These are phyloP conservation scores for Stegodyphus dumicola DNA, from an alignment of 1,140 invertebrate genomes.

Conservation along the genomic window DNA sequence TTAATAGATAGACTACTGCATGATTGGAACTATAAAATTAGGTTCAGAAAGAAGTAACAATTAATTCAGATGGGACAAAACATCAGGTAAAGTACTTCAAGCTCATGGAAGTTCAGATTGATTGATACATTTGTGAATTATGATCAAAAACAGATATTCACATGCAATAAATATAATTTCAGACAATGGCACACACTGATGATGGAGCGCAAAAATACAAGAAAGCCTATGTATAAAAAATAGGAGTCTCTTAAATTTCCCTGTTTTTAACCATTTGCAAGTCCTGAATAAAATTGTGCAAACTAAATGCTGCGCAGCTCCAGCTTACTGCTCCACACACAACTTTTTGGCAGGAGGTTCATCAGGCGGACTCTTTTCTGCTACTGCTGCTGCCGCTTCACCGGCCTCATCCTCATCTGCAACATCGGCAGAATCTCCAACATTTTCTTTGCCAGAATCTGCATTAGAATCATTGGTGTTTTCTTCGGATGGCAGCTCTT, in stretches of 20 bases:
- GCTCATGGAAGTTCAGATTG: not conserved
- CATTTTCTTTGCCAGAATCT: constrained; percentile 56
- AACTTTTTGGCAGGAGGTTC: constrained; percentile 57
- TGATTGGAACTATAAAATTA: no score
- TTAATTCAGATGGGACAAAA: no score
- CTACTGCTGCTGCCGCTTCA: not conserved
- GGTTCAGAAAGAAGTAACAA: no score
- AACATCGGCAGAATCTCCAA: constrained; percentile 36
- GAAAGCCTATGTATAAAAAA: constrained; percentile 61
- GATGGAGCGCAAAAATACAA: constrained; percentile 60
- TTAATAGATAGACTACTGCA: no score
- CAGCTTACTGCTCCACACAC: constrained; percentile 51
- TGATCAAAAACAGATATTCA: constrained; percentile 7
- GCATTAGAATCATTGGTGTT: constrained; percentile 59
- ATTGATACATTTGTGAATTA: constrained; percentile 1
- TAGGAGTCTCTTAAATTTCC: constrained; percentile 60
- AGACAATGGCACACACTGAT: constrained; percentile 61
- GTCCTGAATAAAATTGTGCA: constrained; percentile 61
- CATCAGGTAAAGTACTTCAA: no score
- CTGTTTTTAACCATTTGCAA: constrained; percentile 58
- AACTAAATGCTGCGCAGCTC: constrained; percentile 29
- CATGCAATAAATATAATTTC: constrained; percentile 60
- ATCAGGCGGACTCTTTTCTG: constrained; percentile 32
- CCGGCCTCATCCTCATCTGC: constrained; percentile 23
- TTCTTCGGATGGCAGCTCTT: constrained; percentile 50